Percentiles rank a stretch among this genome's conserved stretches.
phyloP scores from a whole-genome alignment of 2,113 vertebrate genomes.

The Osmerus mordax region DNA sequence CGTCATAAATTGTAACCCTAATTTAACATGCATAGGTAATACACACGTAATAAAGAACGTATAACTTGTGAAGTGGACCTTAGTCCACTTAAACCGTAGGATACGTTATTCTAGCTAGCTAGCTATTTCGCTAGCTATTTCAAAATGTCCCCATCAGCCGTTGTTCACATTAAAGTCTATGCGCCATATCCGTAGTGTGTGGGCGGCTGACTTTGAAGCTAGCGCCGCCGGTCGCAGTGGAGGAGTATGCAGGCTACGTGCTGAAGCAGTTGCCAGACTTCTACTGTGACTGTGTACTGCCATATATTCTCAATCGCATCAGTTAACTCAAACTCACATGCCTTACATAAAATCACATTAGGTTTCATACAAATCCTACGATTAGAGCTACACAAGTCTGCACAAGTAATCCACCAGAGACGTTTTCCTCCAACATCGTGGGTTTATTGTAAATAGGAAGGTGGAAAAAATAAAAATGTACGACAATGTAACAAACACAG shows the following conservation, averaged over 20 bases:
- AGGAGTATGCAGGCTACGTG: neutral
- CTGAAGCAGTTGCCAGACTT: neutral
- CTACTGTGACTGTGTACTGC: neutral
- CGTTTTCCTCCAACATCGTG: too few relatives aligned
- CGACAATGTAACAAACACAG: too few relatives aligned
- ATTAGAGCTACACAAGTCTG: too few relatives aligned
- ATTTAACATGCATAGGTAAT: constrained; percentile 1
- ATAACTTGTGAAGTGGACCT: constrained; percentile 27
- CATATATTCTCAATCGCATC: too few relatives aligned
- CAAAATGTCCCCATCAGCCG: constrained; percentile 74
- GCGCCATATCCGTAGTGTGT: constrained; percentile 60
- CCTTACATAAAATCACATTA: too few relatives aligned
- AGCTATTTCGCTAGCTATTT: constrained; percentile 57
- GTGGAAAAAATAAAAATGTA: too few relatives aligned
- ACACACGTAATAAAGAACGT: neutral
- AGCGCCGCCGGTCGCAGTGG: constrained; percentile 6
- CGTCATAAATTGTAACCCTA: constrained; percentile 30
- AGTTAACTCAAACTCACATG: too few relatives aligned
- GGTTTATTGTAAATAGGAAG: too few relatives aligned
- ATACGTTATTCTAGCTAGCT: constrained; percentile 49
- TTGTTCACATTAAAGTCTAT: constrained; percentile 57
- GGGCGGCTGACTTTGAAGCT: neutral
- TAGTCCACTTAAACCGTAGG: constrained; percentile 38
- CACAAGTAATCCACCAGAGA: too few relatives aligned
- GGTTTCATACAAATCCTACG: too few relatives aligned